phyloP scores from a whole-genome alignment of 1,140 invertebrate species.

The Tribolium madens region DNA sequence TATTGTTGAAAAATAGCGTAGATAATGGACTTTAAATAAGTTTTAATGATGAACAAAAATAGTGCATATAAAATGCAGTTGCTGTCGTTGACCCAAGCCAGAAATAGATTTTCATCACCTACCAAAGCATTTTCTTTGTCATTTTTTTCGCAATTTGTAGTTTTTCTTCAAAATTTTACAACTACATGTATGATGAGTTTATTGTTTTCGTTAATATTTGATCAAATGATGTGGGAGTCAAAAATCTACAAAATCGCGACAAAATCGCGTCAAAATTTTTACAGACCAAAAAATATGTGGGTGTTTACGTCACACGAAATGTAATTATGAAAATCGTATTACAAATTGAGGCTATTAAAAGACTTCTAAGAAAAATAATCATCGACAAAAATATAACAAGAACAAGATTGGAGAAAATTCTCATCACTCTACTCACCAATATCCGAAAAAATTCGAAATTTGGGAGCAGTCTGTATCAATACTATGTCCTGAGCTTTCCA shows the following conservation, averaged over 20 bases:
- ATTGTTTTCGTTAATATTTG: no score
- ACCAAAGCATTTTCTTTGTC: not conserved
- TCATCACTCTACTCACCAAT: slow-evolving; percentile 58
- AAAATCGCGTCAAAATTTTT: no score
- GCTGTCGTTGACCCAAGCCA: slow-evolving; percentile 25
- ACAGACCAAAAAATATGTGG: not conserved
- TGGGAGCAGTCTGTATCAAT: slow-evolving; percentile 62
- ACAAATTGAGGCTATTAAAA: not conserved
- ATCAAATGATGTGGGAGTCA: no score
- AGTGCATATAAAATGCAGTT: slow-evolving; percentile 24
- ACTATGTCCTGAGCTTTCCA: slow-evolving; percentile 51
- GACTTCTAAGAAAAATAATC: not conserved
- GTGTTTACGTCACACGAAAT: not conserved
- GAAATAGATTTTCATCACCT: slow-evolving; percentile 22
- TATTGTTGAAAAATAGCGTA: not conserved
- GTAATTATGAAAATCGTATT: not conserved
- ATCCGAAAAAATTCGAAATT: slow-evolving; percentile 64
- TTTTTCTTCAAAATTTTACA: not conserved
- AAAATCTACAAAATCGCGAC: no score
- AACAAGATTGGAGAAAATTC: no score
- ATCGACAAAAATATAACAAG: not conserved
- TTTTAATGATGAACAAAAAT: not conserved
- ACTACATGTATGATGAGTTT: no score
- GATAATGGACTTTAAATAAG: not conserved
- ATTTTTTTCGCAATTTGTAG: no score